Evolutionary conservation across 2,113 vertebrate genomes (phyloP).

Genomic region (Chionomys nivalis): DNA sequence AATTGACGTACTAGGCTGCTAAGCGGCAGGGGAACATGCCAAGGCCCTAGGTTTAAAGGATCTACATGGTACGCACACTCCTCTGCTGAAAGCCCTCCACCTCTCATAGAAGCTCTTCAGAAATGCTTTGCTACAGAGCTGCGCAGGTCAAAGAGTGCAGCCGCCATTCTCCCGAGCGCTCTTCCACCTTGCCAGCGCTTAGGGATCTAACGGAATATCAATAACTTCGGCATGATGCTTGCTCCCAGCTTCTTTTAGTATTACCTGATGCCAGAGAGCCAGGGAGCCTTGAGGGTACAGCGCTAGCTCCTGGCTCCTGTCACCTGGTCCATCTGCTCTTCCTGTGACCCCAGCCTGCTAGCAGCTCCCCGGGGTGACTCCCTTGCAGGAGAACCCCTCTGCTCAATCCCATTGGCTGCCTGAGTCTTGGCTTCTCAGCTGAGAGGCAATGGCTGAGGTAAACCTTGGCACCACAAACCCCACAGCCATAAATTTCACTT

Average conservation of each 20-base stretch:
- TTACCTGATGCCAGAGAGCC: conserved; percentile 32
- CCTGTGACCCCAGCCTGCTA: not conserved
- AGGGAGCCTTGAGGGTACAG: not conserved
- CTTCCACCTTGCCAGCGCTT: not conserved
- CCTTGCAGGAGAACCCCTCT: not conserved
- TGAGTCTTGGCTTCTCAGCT: not conserved
- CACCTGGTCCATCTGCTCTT: conserved; percentile 15
- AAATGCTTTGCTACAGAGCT: not conserved
- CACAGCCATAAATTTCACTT: conserved; percentile 86
- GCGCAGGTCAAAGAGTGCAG: not conserved
- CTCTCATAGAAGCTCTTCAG: not conserved
- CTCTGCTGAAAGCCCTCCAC: not conserved
- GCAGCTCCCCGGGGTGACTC: not conserved
- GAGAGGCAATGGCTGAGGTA: conserved; percentile 42
- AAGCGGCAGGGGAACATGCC: not conserved
- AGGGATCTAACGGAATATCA: conserved; percentile 44
- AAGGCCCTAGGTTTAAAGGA: not conserved
- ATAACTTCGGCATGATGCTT: conserved; percentile 50
- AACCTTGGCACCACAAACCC: conserved; percentile 67
- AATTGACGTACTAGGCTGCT: not conserved
- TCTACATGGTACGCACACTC: not conserved
- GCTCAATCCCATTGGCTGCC: conserved; percentile 9
- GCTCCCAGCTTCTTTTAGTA: conserved; percentile 31
- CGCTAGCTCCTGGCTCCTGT: not conserved
- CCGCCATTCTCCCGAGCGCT: not conserved